Evolutionary conservation across 2,113 vertebrate species (phyloP).

Genomic region (Holacanthus passer): DNA sequence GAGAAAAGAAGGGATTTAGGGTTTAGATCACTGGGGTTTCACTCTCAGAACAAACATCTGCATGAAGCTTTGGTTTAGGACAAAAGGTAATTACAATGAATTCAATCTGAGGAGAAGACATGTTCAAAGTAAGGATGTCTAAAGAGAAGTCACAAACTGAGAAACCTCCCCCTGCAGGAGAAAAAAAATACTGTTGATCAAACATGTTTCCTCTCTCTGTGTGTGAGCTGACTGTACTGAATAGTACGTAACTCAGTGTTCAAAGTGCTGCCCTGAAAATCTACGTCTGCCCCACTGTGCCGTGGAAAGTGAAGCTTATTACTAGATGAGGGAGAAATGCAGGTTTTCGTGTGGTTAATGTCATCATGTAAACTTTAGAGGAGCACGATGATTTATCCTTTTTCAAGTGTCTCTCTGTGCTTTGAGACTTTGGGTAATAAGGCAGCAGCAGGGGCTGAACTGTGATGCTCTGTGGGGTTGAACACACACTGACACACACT

Average conservation of each 20-base stretch:
- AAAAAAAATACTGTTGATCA: background rate
- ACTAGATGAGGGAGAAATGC: background rate
- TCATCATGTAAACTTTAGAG: conserved; percentile 2
- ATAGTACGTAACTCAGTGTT: background rate
- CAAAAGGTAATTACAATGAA: background rate
- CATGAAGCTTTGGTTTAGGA: background rate
- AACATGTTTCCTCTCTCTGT: background rate
- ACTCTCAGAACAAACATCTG: background rate
- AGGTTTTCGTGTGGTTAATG: background rate
- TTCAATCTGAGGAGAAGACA: background rate
- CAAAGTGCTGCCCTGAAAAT: background rate
- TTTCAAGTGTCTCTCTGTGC: conserved; percentile 11
- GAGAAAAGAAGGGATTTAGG: background rate
- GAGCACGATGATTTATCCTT: background rate
- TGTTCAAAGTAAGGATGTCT: background rate
- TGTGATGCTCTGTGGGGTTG: conserved; percentile 9
- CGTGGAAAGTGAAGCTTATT: background rate
- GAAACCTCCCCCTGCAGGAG: background rate
- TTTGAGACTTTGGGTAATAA: conserved; percentile 23
- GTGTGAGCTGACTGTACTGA: background rate
- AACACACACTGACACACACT: conserved; percentile 23
- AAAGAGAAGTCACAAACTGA: background rate
- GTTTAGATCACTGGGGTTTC: background rate
- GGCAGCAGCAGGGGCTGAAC: conserved; percentile 19
- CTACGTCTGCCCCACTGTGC: background rate